A percentile compares a stretch with the other conserved stretches of the same genome.
Conservation (phyloP, 30 jellyfish, hydroid and myxozoan genomes). For the Hydractinia echinata region DNA sequence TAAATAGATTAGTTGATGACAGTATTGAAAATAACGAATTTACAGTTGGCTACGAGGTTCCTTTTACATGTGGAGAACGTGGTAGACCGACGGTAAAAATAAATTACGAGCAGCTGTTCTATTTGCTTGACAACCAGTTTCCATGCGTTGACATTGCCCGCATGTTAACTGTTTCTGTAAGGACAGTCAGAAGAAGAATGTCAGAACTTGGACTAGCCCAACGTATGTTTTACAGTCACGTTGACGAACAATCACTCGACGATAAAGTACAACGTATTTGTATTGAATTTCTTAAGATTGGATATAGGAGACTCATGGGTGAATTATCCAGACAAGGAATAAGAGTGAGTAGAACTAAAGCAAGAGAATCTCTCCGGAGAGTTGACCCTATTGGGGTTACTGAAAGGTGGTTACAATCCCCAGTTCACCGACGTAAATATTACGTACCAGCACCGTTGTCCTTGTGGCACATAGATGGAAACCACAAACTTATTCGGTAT, state of each 20-base stretch:
- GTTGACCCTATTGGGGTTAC: slow-evolving; percentile 55
- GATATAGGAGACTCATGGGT: slow-evolving; percentile 50
- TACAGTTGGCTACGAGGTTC: background rate
- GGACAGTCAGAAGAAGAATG: slow-evolving; percentile 25
- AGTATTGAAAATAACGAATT: background rate
- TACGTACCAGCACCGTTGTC: slow-evolving; percentile 46
- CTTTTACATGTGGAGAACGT: background rate
- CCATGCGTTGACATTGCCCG: background rate
- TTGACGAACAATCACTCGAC: background rate
- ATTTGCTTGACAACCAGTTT: background rate
- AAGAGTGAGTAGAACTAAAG: slow-evolving; percentile 35
- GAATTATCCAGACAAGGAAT: slow-evolving; percentile 32
- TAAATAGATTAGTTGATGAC: background rate
- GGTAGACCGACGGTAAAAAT: background rate
- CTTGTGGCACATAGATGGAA: slow-evolving; percentile 45
- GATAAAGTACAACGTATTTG: background rate
- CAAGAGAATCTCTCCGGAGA: slow-evolving; percentile 36
- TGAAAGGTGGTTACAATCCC: slow-evolving; percentile 37
- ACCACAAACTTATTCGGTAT: slow-evolving; percentile 33
- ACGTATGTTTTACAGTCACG: background rate
- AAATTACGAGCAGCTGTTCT: background rate
- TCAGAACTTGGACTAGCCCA: slow-evolving; percentile 24
- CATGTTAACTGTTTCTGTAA: background rate
- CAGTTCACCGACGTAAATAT: no score
- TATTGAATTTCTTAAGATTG: slow-evolving; percentile 44